Base-by-base conservation (phyloP, 2,797 vertebrate species). In the Heliangelus exortis region DNA sequence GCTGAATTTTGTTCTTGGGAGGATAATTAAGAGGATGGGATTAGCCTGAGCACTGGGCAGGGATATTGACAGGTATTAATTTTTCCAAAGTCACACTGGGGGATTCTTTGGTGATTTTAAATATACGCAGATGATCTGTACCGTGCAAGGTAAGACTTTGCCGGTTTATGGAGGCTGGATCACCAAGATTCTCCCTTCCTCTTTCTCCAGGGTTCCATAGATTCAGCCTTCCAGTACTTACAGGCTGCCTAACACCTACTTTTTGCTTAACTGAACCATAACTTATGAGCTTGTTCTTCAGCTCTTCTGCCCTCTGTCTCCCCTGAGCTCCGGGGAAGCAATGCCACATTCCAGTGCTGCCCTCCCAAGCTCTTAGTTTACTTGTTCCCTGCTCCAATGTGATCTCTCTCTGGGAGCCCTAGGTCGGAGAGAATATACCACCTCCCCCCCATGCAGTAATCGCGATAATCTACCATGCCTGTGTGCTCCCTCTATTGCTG, bases 71-170 rank as follows among this genome's bases (percentile, higher is more conserved):
- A 76, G 76, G 39, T 45, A 50, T 1, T 55, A 54, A 62, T 9
- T 29, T 75, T 66, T 28, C 18, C 66, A 62, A 48, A 73, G 78
- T 63, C 31, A 25, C 0, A 0, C 1, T 65, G 53, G 48, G 82
- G 58, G 43, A 48, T 88, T 84, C 54, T 85, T 54, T 23, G 62
- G 50, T 55, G 50, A 50, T 69, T 69, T 72, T 8, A 59, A 48
- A 23, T 66, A 8, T 6, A 47, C 0, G 0, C 61, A 15, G 61
- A 2, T 25, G 10, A 26, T 2, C 20, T 0, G 13, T 18, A 6
- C 9, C 51, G 45, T 0, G 0, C 15, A 20, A 54, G 43, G 48
- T 58, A 26, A 66, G 66, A 55, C 51, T 83, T 80, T 85, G 51
- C 66, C 66, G 34, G 0, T n/a, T 78, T 67, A 34, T 58, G 65